These are phyloP conservation scores for Liopterus haemorrhoidalis DNA, from an alignment of 2,888 invertebrate genomes.

Conservation along the genomic window DNA sequence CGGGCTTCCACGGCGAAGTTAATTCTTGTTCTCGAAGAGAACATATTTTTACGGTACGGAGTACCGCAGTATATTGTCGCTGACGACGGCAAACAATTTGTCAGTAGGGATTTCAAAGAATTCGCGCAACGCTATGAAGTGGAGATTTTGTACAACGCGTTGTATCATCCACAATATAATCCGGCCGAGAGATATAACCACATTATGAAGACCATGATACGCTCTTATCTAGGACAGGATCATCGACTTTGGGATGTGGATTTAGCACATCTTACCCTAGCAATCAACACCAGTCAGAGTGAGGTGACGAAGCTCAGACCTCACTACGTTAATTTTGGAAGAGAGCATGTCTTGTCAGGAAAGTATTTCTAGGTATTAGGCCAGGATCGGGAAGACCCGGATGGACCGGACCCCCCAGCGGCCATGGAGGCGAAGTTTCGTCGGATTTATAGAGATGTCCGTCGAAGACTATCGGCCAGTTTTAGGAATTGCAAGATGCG, in stretches of 20 bases:
- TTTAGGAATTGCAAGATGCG: neutral
- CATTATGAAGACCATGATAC: slow-evolving; percentile 33
- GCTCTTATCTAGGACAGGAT: slow-evolving; percentile 24
- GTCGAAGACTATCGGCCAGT: no score
- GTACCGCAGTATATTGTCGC: slow-evolving; percentile 10
- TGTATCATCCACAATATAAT: slow-evolving; percentile 33
- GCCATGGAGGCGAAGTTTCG: no score
- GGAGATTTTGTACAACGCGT: slow-evolving; percentile 17
- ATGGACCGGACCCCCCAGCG: no score
- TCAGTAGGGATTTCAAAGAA: slow-evolving; percentile 5
- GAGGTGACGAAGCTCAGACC: neutral
- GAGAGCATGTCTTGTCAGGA: slow-evolving; percentile 24
- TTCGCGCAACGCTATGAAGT: slow-evolving; percentile 5
- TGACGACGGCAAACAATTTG: slow-evolving; percentile 7
- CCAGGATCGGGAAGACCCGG: no score
- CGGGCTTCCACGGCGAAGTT: neutral
- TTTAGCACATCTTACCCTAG: slow-evolving; percentile 5
- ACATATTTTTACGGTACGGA: slow-evolving; percentile 1
- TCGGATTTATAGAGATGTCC: no score
- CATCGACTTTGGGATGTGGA: slow-evolving; percentile 19
- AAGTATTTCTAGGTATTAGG: no score
- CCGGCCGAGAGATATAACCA: slow-evolving; percentile 32
- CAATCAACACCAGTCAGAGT: slow-evolving; percentile 2
- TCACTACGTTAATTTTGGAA: slow-evolving; percentile 25
- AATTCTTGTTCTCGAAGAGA: slow-evolving; percentile 4